Conservation (phyloP, 2,113 vertebrate species). For the Petrocephalus zakoni region DNA sequence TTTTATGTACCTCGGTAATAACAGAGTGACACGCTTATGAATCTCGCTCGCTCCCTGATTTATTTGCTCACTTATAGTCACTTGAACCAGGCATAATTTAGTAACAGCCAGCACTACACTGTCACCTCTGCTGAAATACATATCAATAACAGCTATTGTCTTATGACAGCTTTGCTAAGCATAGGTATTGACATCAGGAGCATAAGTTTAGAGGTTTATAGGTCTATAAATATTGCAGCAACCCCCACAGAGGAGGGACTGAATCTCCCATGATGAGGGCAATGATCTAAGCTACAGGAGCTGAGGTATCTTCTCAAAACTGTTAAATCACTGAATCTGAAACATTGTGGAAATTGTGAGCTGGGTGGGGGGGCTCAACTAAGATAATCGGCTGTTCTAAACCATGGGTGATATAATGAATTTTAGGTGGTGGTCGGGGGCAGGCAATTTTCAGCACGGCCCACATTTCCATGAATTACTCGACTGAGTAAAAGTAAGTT, state of each 20-base stretch:
- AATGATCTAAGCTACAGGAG: background rate
- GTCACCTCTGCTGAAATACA: background rate
- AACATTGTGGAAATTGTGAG: background rate
- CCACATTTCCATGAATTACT: background rate
- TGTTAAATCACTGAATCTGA: background rate
- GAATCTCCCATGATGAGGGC: background rate
- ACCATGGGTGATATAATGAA: background rate
- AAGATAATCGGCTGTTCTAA: background rate
- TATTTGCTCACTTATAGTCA: background rate
- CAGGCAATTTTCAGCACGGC: background rate
- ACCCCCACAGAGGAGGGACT: background rate
- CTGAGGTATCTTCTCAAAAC: background rate
- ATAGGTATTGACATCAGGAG: background rate
- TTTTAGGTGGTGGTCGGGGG: background rate
- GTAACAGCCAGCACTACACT: background rate
- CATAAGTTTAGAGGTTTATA: background rate
- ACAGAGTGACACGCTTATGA: background rate
- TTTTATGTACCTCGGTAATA: background rate
- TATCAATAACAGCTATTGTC: background rate
- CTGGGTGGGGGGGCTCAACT: background rate
- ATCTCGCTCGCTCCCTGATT: background rate
- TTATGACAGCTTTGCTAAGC: background rate
- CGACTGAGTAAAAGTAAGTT: background rate
- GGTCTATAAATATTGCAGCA: slow-evolving; percentile 5
- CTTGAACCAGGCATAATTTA: background rate